Percentiles rank a stretch among this genome's conserved stretches.
These are phyloP conservation scores for Corythornis cristatus DNA, from an alignment of 2,113 vertebrate genomes.

Conservation along the genomic window DNA sequence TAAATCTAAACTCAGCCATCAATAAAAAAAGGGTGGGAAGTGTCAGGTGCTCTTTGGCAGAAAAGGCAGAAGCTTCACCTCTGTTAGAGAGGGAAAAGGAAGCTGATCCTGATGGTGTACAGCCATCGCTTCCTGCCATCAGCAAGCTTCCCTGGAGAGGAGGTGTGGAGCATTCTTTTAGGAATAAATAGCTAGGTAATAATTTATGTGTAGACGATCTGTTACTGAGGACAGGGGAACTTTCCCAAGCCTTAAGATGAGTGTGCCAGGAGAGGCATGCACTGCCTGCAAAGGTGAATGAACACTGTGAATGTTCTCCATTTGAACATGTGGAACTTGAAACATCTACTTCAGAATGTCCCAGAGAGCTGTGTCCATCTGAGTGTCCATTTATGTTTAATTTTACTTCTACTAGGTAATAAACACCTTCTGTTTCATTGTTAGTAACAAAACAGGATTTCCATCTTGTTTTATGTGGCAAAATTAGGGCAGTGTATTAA, in stretches of 20 bases:
- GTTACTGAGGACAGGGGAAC: background rate
- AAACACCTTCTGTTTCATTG: background rate
- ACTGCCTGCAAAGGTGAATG: background rate
- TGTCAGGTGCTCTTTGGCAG: background rate
- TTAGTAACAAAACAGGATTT: background rate
- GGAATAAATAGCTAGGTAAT: background rate
- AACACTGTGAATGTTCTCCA: background rate
- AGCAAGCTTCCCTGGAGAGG: background rate
- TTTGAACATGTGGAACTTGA: background rate
- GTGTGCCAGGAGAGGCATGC: background rate
- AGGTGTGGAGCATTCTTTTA: background rate
- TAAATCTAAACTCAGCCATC: background rate
- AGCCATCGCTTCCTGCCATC: rapidly evolving
- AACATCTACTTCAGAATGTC: background rate
- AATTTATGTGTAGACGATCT: background rate
- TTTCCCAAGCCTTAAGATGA: background rate
- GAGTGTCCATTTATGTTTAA: background rate
- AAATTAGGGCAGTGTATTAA: background rate
- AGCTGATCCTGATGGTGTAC: background rate
- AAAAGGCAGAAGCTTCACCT: background rate
- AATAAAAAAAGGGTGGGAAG: background rate
- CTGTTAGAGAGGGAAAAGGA: background rate
- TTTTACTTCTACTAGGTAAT: background rate
- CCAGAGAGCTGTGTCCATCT: background rate
- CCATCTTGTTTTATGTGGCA: background rate